A percentile compares a stretch with the other conserved stretches of the same genome.
These are phyloP conservation scores for Pheosia tremula DNA, from an alignment of 2,888 invertebrate species.

Conservation along the genomic window DNA sequence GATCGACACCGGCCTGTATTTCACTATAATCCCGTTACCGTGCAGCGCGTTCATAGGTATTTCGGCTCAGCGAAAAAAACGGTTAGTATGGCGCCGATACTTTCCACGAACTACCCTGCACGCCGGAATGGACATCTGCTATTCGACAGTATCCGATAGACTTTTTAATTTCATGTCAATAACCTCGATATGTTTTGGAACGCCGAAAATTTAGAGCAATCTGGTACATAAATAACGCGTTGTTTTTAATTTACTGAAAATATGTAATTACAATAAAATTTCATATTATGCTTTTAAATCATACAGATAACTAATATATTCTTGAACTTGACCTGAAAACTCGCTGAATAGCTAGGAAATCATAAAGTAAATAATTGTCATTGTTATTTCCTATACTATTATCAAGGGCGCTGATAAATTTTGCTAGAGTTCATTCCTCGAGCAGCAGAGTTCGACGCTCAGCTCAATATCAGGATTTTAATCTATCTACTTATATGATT, in stretches of 20 bases:
- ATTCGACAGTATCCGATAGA: slow-evolving; percentile 15
- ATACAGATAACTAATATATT: no score
- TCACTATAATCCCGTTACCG: slow-evolving; percentile 81
- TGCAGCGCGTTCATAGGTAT: slow-evolving; percentile 60
- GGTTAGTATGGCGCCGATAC: slow-evolving; percentile 31
- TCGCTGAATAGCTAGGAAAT: no score
- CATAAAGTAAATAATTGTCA: background rate
- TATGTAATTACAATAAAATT: no score
- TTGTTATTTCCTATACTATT: background rate
- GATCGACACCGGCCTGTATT: slow-evolving; percentile 79
- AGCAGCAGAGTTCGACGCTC: background rate
- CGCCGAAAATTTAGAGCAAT: background rate
- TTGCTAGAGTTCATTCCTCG: background rate
- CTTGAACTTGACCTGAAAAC: no score
- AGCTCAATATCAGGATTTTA: slow-evolving; percentile 1
- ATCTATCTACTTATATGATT: slow-evolving; percentile 22
- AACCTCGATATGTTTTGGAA: background rate
- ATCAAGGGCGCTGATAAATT: background rate
- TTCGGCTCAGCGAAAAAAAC: slow-evolving; percentile 49
- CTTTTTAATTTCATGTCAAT: background rate
- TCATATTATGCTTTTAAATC: no score
- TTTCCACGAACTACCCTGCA: slow-evolving; percentile 25
- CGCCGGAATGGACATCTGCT: slow-evolving; percentile 27
- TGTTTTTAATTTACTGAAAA: no score
- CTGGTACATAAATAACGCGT: no score